Percentiles rank a stretch among this genome's conserved stretches.
These are phyloP conservation scores for Meleagris gallopavo DNA, from an alignment of 2,113 vertebrate species.

Conservation along the genomic window DNA sequence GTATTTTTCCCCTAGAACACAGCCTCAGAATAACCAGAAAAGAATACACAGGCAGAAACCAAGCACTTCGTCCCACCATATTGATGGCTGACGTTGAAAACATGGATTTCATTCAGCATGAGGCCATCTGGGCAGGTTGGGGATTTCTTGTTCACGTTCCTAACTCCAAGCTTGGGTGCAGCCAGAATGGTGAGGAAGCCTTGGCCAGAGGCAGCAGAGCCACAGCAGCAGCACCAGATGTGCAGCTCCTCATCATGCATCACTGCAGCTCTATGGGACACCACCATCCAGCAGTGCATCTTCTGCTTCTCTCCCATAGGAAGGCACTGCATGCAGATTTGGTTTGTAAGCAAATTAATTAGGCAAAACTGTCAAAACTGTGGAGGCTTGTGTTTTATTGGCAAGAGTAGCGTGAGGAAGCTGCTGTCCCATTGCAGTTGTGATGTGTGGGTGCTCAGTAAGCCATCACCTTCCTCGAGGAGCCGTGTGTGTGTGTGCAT, in stretches of 20 bases:
- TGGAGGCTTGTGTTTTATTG: background rate
- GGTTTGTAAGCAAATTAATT: background rate
- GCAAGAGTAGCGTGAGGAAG: background rate
- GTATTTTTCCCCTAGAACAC: slow-evolving; percentile 25
- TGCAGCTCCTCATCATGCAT: background rate
- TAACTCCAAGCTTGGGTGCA: background rate
- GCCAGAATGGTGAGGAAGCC: background rate
- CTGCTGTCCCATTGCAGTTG: background rate
- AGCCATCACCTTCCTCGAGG: background rate
- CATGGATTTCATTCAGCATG: background rate
- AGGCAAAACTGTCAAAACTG: background rate
- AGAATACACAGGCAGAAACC: background rate
- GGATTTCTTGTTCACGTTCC: background rate
- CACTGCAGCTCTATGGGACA: background rate
- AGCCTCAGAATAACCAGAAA: background rate
- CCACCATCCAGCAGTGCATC: rapidly evolving
- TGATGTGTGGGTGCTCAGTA: background rate
- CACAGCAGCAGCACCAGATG: background rate
- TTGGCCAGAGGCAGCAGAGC: background rate
- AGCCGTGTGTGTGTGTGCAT: background rate
- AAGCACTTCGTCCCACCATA: background rate
- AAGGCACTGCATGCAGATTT: background rate
- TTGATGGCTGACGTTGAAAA: background rate
- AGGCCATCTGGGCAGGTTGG: background rate
- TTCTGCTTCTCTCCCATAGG: background rate